Evolutionary conservation across 2,113 vertebrate genomes (phyloP), one percentile per base, ranked within the genome.

Genomic region (Phasianus colchicus): DNA sequence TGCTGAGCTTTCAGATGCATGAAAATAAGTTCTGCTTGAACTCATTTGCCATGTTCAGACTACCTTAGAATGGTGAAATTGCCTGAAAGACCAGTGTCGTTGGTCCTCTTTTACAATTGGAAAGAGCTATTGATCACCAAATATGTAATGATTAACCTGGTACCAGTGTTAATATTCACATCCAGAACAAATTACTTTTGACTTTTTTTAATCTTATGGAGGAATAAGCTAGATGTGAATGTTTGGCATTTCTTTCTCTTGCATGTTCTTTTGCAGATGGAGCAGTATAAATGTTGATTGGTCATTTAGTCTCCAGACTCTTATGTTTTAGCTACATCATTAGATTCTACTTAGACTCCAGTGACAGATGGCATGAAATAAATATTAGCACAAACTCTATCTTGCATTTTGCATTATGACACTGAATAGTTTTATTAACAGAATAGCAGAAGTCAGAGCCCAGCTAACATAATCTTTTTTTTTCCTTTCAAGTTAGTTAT

Each of bases 321-420:
- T 10, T 81, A 3, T 83, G 19, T 67, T 88, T 93, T 96, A 63
- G 30, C 83, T 91, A 4, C 65, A 83, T 94, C 76, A 76, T 95
- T 96, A 93, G 57, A 42, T 13, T 80, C 71, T 79, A 61, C 87
- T 84, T 92, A 77, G 67, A 43, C 38, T 88, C 32, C 40, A 76
- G 43, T 8, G 24, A 79, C 95, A 96, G 93, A 95, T 95, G 96
- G 96, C 63, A 94, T 75, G 88, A 95, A 94, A 96, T 94, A 97
- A 95, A 92, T 95, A 97, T 90, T 95, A 97, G 79, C 83, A 72
- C 52, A 82, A 81, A 70, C 36, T 95, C 61, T 88, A 8, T 71
- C 83, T 94, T 94, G 73, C 80, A 61, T 96, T 95, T 86, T 83
- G 32, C 78, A 80, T 84, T 91, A 81, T 48, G 77, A 86, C 70